A percentile compares a stretch with the other conserved stretches of the same genome.
phyloP scores from a whole-genome alignment of 2,888 invertebrate genomes.

The Aleiodes leptofemur region DNA sequence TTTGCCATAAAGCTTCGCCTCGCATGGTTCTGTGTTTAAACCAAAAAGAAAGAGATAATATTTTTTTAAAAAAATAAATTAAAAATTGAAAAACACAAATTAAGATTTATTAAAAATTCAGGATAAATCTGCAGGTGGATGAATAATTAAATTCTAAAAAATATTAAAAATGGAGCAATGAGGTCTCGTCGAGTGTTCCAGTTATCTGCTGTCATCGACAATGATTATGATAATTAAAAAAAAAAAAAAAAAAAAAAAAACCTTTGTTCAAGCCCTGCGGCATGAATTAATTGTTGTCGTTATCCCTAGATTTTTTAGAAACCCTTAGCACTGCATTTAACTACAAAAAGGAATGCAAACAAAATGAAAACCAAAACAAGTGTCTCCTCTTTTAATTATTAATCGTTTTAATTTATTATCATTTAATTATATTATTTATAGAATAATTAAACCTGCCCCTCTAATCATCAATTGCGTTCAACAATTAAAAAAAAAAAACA shows the following conservation, averaged over 20 bases:
- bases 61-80: constrained; percentile 5
- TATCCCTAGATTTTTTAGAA: constrained; percentile 70
- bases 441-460: constrained; percentile 50
- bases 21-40: constrained; percentile 74
- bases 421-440: constrained; percentile 52
- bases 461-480: constrained; percentile 4
- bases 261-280: constrained; percentile 68
- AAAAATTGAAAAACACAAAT: constrained; percentile 28
- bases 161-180: constrained; percentile 9
- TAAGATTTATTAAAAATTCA: constrained; percentile 36
- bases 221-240: constrained; percentile 29
- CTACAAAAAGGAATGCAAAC: constrained; percentile 72
- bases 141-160: constrained; percentile 25
- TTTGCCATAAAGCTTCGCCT: constrained; percentile 75
- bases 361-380: constrained; percentile 56
- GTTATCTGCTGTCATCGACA: constrained; percentile 39
- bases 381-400: constrained; percentile 57
- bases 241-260: constrained; percentile 19
- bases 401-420: constrained; percentile 48
- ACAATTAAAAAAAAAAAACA: background rate
- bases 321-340: constrained; percentile 73
- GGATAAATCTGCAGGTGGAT: constrained; percentile 48
- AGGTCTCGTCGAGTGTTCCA: constrained; percentile 7
- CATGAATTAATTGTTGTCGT: constrained; percentile 74
- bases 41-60: constrained; percentile 58